Percentiles rank a stretch among this genome's conserved stretches.
Evolutionary conservation across 30 jellyfish, hydroid and myxozoan genomes (phyloP).

Genomic region (Catostylus mosaicus): DNA sequence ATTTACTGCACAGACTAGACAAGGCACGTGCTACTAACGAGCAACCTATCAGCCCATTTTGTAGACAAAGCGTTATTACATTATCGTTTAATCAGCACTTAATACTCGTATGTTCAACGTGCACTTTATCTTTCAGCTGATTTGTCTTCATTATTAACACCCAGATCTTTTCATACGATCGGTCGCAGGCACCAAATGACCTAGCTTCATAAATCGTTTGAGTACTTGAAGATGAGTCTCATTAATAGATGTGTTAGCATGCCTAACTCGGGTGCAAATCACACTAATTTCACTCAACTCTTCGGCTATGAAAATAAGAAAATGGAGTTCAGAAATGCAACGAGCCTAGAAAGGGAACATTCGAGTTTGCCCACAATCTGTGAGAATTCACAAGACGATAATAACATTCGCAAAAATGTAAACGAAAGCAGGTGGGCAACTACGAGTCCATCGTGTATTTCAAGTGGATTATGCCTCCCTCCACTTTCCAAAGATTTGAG

Average conservation of each 20-base stretch:
- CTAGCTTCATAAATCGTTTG: too few species aligned
- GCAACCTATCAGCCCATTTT: too few species aligned
- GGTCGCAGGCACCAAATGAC: too few species aligned
- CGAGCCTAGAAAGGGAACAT: neutral
- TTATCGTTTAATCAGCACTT: too few species aligned
- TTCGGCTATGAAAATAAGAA: neutral
- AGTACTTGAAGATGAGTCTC: neutral
- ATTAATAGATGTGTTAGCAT: neutral
- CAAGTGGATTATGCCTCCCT: neutral
- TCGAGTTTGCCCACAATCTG: conserved; percentile 15
- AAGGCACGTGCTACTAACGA: too few species aligned
- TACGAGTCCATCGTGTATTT: neutral
- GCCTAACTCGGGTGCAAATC: neutral
- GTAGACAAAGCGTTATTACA: too few species aligned
- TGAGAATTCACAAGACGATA: conserved; percentile 7
- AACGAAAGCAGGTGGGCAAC: neutral
- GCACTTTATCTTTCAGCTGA: too few species aligned
- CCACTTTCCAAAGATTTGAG: neutral
- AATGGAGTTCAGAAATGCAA: neutral
- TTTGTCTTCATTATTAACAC: too few species aligned
- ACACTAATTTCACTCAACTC: neutral
- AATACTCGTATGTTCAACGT: too few species aligned
- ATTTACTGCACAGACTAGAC: too few species aligned
- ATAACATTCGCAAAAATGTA: neutral
- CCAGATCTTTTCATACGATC: too few species aligned